Base-by-base conservation (phyloP, 2,888 invertebrate genomes). In the Drosophila basisetae region DNA sequence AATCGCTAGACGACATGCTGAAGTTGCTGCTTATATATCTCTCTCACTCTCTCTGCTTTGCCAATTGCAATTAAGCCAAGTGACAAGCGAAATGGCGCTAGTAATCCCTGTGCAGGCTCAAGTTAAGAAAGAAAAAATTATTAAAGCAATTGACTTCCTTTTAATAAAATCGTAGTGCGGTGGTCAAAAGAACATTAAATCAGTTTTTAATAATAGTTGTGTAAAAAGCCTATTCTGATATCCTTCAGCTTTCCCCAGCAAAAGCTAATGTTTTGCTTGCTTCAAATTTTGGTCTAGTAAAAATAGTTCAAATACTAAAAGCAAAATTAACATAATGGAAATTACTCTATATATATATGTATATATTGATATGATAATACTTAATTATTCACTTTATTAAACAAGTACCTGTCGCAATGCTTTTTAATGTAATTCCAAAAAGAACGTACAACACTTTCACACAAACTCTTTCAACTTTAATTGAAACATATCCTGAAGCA, bases 1-100 rank as follows among this genome's bases (percentile, higher is more conserved):
- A 67, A n/a, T 28, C 10, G 18, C 22, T 53, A 35, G 33, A 33
- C 63, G 31, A 25, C 37, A 35, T 61, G 37, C 54, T 73, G 62
- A 47, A 52, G 28, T 62, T 33, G 7, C n/a, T 28, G 54, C 30
- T 41, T 7, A 43, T 41, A 16, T 39, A 4, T 50, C 33, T 50
- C 11, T 54, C 22, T 49, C 22, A 28, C n/a, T 30, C 55, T 39
- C 25, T 37, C 35, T 37, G 22, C 43, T n/a, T 43, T 67, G 76
- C 69, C 78, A 87, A 80, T 82, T 89, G 83, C 85, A 87, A 87
- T 87, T 89, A 89, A 89, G 76, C 78, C 64, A 89, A 83, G 85
- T 87, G 87, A 87, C 89, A 77, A 69, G 88, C 88, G 61, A 84
- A 80, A 80, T 78, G 65, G 56, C 30, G 50, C 66, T 55, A 50